These are phyloP conservation scores for Pangasianodon hypophthalmus DNA, from an alignment of 2,113 vertebrate species.

Conservation along the genomic window DNA sequence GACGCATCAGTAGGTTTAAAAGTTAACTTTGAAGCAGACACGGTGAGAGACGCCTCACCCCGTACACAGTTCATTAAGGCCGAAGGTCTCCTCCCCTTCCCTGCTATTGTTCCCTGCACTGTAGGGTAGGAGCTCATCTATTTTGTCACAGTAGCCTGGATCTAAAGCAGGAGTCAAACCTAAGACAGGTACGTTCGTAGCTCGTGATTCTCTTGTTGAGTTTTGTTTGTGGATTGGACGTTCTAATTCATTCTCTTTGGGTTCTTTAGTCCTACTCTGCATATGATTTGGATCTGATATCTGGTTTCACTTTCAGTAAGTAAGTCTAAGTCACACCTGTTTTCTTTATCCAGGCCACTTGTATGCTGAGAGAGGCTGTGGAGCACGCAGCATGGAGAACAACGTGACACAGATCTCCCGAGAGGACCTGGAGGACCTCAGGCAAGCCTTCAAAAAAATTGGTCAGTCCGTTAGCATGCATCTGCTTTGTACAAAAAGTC, in stretches of 20 bases:
- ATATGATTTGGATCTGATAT: neutral
- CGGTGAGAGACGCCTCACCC: constrained; percentile 28
- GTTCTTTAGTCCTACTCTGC: neutral
- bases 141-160: constrained; percentile 4
- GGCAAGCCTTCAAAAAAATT: constrained; percentile 92
- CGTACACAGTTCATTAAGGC: constrained; percentile 21
- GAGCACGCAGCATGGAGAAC: constrained; percentile 78
- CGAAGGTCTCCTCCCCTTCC: constrained; percentile 43
- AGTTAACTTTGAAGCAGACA: constrained; percentile 33
- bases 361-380: constrained; percentile 20
- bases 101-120: neutral
- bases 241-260: neutral
- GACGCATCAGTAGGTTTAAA: constrained; percentile 37
- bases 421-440: constrained; percentile 90
- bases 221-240: neutral
- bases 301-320: neutral
- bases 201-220: neutral
- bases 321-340: constrained; percentile 36
- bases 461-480: constrained; percentile 69
- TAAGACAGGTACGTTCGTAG: neutral
- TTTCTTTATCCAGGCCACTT: constrained; percentile 38
- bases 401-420: constrained; percentile 86
- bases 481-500: neutral
- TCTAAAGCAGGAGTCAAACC: neutral
- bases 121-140: neutral